These are phyloP conservation scores for Mionectes macconnelli DNA, from an alignment of 2,113 vertebrate genomes.

Conservation along the genomic window DNA sequence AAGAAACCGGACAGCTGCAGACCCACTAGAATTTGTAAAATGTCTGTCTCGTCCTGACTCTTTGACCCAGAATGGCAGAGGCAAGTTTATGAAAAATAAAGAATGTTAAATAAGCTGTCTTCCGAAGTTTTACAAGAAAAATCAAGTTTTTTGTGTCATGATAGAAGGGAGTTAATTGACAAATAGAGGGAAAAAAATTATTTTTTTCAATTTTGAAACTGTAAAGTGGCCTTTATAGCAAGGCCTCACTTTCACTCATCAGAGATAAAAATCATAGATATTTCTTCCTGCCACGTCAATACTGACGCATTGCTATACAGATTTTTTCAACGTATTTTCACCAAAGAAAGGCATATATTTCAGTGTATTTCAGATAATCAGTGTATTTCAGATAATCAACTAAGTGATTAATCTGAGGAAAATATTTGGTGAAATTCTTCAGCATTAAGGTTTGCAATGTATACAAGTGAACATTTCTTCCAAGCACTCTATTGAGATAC, in stretches of 20 bases:
- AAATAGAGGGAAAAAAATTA: not conserved
- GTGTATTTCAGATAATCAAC: not conserved
- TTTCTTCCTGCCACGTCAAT: not conserved
- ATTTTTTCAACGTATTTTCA: not conserved
- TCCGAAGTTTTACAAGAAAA: not conserved
- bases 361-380: not conserved
- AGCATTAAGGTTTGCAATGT: not conserved
- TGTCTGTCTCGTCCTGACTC: not conserved
- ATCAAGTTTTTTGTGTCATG: not conserved
- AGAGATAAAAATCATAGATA: not conserved
- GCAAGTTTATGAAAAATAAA: not conserved
- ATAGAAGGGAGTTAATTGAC: not conserved
- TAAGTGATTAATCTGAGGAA: not conserved
- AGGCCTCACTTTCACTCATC: not conserved
- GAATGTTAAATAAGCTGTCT: not conserved
- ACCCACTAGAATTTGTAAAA: not conserved
- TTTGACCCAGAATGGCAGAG: not conserved
- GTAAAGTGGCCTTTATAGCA: not conserved
- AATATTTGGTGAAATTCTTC: not conserved
- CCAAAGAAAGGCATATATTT: not conserved
- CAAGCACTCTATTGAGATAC: not conserved
- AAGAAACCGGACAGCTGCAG: slow-evolving; percentile 7
- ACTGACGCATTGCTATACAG: not conserved
- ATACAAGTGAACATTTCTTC: not conserved
- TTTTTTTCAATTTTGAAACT: not conserved